Evolutionary conservation across 2,888 invertebrate genomes (phyloP).

Genomic region (Meloe dianella): DNA sequence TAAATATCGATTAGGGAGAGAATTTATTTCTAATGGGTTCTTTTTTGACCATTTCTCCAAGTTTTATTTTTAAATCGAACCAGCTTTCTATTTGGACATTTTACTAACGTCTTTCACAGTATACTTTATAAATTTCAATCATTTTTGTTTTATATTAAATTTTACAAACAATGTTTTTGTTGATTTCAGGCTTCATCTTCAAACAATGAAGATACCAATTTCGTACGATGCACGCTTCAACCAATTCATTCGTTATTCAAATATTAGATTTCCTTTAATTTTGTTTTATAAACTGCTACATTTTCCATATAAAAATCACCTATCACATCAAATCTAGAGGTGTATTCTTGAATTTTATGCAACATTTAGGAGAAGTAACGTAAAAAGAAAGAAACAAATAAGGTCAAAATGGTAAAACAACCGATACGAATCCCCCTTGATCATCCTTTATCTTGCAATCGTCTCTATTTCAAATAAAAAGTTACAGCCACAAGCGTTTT

Average conservation of each 20-base stretch:
- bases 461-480: conserved; percentile 25
- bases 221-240: conserved; percentile 21
- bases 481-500: conserved; percentile 25
- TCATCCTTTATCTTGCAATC: conserved; percentile 17
- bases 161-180: not conserved
- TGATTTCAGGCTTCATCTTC: not conserved
- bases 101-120: not conserved
- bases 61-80: not conserved
- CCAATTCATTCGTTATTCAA: conserved; percentile 25
- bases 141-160: not conserved
- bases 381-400: not conserved
- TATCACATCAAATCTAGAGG: conserved; percentile 12
- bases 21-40: not conserved
- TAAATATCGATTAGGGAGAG: not conserved
- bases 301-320: conserved; percentile 28
- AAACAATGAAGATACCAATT: not conserved
- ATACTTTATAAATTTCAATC: not conserved
- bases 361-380: conserved; percentile 7
- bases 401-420: conserved; percentile 11
- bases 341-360: conserved; percentile 4
- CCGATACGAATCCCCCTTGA: conserved; percentile 11
- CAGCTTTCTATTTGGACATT: not conserved
- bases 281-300: conserved; percentile 9
- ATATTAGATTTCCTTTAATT: conserved; percentile 32
- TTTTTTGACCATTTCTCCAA: not conserved